A percentile compares a stretch with the other conserved stretches of the same genome.
phyloP scores from a whole-genome alignment of 2,797 vertebrate species.

The Darevskia nairensis region DNA sequence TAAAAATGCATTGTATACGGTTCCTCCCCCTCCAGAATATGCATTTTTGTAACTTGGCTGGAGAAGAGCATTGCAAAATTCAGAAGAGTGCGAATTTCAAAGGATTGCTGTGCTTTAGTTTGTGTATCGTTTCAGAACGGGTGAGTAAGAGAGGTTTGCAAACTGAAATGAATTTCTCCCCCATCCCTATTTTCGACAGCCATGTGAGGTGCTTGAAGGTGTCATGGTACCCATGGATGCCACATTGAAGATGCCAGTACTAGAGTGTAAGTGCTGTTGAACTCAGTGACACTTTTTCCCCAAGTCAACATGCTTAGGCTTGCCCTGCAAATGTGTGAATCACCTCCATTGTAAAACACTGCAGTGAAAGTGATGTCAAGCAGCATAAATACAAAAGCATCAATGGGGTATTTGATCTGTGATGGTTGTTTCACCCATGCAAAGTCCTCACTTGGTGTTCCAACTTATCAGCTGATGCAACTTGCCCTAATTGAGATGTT shows the following conservation, averaged over 20 bases:
- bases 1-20: no score
- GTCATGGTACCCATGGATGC: no score
- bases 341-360: neutral
- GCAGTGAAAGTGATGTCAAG: neutral
- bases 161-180: no score
- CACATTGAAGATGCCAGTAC: neutral
- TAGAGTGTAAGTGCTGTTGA: neutral
- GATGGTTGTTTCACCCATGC: neutral
- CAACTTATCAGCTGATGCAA: constrained; percentile 8
- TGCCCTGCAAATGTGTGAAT: neutral
- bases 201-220: no score
- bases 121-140: no score
- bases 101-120: no score
- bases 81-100: no score
- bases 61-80: no score
- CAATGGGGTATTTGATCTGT: neutral
- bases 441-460: neutral
- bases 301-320: neutral
- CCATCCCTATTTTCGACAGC: no score
- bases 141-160: no score
- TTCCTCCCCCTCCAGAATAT: no score
- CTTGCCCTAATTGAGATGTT: constrained; percentile 23
- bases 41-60: no score
- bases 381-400: neutral
- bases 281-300: neutral